Evolutionary conservation across 1,140 invertebrate genomes (phyloP), one percentile per base, ranked within the genome.

Genomic region (Euwallacea fornicatus): DNA sequence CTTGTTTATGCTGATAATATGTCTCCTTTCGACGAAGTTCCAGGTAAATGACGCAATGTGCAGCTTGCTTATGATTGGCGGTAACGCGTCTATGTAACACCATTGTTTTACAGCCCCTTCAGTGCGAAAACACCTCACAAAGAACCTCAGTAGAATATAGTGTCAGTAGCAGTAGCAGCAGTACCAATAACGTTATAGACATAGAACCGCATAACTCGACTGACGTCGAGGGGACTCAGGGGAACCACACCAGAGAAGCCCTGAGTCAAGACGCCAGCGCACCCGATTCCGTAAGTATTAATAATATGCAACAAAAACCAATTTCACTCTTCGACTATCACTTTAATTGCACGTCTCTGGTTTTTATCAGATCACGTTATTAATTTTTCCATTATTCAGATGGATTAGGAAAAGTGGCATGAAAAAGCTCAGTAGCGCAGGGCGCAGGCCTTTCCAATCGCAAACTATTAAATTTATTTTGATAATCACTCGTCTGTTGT

Each of bases 261-360:
- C 80, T 88, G 42, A 83, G 83, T 10, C 86, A 86, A 73, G 86
- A 88, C 69, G 85, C 86, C 44, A 88, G 85, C 73, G 84, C 88
- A 76, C 86, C 87, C 73, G 85, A 87, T 76, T 83, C 87, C 58
- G 86, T 88, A 80, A 86, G 85, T 82, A 42, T 70, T 54, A 13
- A 50, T 33, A 33, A 33, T 33, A 33, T 33, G 21, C 21, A 33
- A 33, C 4, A 33, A 33, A 33, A 33, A 4, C 21, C 21, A 33
- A 33, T 33, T 33, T 33, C 4, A 33, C 21, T 4, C 21, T 33
- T 33, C 21, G 21, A 33, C 21, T 33, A 33, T 33, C 21, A 33
- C 21, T 33, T 33, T 33, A 33, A 33, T 33, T 33, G 4, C 21
- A 33, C 4, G 21, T 4, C 21, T 4, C 21, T 33, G 21, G 21